A percentile compares a stretch with the other conserved stretches of the same genome.
These are phyloP conservation scores for Macropis europaea DNA, from an alignment of 2,888 invertebrate species.

Conservation along the genomic window DNA sequence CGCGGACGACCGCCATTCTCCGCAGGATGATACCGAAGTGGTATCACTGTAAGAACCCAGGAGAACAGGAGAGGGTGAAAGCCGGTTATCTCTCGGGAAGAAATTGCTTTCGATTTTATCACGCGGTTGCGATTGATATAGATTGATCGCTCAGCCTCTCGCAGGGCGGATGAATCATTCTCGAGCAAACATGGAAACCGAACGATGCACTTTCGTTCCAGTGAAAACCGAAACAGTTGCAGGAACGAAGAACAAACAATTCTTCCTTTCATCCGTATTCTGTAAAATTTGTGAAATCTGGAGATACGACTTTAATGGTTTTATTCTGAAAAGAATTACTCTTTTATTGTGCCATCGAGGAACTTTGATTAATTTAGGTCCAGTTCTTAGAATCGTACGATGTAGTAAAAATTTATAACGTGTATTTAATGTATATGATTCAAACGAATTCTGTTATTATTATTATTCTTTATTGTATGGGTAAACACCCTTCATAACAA, in stretches of 20 bases:
- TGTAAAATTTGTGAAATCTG: neutral
- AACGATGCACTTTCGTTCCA: slow-evolving; percentile 1
- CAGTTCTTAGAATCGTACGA: too few species aligned
- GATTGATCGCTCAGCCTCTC: slow-evolving; percentile 54
- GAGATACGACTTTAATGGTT: too few species aligned
- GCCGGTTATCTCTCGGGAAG: slow-evolving; percentile 52
- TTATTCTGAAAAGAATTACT: too few species aligned
- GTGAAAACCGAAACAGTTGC: slow-evolving; percentile 2
- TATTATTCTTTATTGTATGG: too few species aligned
- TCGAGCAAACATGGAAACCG: neutral
- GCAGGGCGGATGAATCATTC: slow-evolving; percentile 45
- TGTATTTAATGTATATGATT: too few species aligned
- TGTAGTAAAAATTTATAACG: too few species aligned
- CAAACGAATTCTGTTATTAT: too few species aligned
- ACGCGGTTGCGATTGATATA: slow-evolving; percentile 56
- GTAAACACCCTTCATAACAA: too few species aligned
- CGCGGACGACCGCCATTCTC: slow-evolving; percentile 23
- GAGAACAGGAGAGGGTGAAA: slow-evolving; percentile 23
- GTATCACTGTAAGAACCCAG: slow-evolving; percentile 18
- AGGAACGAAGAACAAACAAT: neutral
- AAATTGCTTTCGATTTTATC: slow-evolving; percentile 60
- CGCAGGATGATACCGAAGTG: slow-evolving; percentile 22
- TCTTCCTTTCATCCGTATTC: neutral
- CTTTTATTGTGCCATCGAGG: too few species aligned
- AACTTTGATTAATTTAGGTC: too few species aligned